phyloP scores from a whole-genome alignment of 2,797 vertebrate genomes.

The Lutjanus campechanus region DNA sequence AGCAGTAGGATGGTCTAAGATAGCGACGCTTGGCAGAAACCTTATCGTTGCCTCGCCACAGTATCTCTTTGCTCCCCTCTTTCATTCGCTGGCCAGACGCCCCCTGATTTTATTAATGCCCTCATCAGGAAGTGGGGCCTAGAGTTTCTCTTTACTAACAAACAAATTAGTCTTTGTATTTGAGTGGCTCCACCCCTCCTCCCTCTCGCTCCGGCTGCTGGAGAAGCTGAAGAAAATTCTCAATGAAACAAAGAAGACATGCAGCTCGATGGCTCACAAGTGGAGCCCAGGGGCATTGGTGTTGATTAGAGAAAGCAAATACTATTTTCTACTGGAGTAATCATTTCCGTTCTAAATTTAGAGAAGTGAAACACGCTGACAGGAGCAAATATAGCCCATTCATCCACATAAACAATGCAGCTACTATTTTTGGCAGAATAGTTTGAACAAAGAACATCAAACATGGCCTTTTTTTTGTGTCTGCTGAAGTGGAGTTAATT shows the following conservation, averaged over 20 bases:
- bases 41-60: slow-evolving; percentile 63
- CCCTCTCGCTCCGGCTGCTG: slow-evolving; percentile 69
- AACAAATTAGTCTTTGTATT: slow-evolving; percentile 90
- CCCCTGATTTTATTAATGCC: slow-evolving; percentile 83
- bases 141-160: slow-evolving; percentile 88
- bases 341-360: slow-evolving; percentile 86
- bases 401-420: slow-evolving; percentile 70
- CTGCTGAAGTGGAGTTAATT: slow-evolving; percentile 44
- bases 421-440: slow-evolving; percentile 72
- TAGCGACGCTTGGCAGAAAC: slow-evolving; percentile 62
- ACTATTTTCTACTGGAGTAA: slow-evolving; percentile 82
- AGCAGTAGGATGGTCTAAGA: slow-evolving; percentile 37
- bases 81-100: slow-evolving; percentile 61
- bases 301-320: slow-evolving; percentile 85
- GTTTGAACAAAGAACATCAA: slow-evolving; percentile 67
- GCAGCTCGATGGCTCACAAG: slow-evolving; percentile 83
- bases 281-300: slow-evolving; percentile 80
- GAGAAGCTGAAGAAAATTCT: slow-evolving; percentile 83
- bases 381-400: slow-evolving; percentile 78
- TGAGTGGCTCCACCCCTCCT: slow-evolving; percentile 77
- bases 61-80: slow-evolving; percentile 36
- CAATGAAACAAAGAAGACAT: slow-evolving; percentile 88
- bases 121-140: slow-evolving; percentile 84
- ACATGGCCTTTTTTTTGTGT: slow-evolving; percentile 40
- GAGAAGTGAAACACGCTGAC: slow-evolving; percentile 70